Conservation (phyloP, 1,140 invertebrate genomes). For the Ceratosolen solmsi region DNA sequence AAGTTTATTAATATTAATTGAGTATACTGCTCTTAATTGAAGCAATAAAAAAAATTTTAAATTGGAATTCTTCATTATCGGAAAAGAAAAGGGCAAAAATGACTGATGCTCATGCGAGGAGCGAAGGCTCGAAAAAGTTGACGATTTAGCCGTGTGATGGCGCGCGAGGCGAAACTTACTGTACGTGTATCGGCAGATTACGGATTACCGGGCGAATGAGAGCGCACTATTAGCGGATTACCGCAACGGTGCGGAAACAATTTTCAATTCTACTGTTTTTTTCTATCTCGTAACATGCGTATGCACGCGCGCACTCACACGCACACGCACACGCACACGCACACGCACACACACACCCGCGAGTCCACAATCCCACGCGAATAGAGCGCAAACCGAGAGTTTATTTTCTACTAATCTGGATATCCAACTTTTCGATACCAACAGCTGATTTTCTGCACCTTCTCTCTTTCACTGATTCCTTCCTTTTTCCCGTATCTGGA, state of each 20-base stretch:
- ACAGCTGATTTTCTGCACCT: background rate
- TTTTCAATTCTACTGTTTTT: constrained; percentile 60
- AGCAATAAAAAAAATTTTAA: constrained; percentile 8
- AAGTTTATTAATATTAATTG: background rate
- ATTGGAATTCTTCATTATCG: constrained; percentile 11
- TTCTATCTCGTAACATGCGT: background rate
- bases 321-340: background rate
- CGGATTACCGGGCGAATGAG: constrained; percentile 63
- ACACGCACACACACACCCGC: background rate
- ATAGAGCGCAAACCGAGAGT: background rate
- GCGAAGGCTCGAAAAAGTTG: constrained; percentile 43
- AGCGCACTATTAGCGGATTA: constrained; percentile 69
- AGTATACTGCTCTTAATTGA: background rate
- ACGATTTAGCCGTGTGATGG: constrained; percentile 48
- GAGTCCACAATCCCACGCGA: background rate
- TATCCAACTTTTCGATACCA: background rate
- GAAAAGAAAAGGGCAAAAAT: background rate
- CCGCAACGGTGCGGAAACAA: constrained; percentile 60
- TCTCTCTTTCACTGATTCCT: background rate
- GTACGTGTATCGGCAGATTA: constrained; percentile 64
- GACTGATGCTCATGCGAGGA: background rate
- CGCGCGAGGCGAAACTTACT: constrained; percentile 40
- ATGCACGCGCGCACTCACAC: background rate
- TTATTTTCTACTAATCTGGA: constrained; percentile 14
- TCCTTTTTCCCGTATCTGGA: background rate